These are phyloP conservation scores for Perizoma affinitatum DNA, from an alignment of 2,888 invertebrate genomes.

Conservation along the genomic window DNA sequence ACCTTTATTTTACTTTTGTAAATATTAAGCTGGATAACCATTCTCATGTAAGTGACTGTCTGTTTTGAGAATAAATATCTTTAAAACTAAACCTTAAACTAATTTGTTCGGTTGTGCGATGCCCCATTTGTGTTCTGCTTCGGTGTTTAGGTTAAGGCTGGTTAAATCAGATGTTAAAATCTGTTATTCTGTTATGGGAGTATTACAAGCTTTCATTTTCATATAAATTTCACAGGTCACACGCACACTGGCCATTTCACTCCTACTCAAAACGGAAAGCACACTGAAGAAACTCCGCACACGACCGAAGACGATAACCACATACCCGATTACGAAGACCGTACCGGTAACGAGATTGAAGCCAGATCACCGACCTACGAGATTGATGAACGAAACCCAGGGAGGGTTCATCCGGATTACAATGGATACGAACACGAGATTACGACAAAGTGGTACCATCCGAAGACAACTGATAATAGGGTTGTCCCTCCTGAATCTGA, in stretches of 20 bases:
- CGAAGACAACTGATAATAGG: conserved; percentile 75
- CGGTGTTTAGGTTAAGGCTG: no score
- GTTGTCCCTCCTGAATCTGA: conserved; percentile 78
- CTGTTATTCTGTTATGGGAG: neutral
- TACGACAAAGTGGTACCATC: conserved; percentile 78
- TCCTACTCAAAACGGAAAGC: conserved; percentile 59
- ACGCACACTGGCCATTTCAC: conserved; percentile 68
- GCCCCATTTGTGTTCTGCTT: no score
- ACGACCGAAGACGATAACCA: conserved; percentile 81
- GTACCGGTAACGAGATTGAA: conserved; percentile 64
- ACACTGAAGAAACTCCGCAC: conserved; percentile 64
- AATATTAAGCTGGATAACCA: no score
- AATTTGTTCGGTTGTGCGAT: no score
- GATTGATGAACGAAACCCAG: conserved; percentile 59
- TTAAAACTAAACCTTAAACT: no score
- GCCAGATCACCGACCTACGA: conserved; percentile 66
- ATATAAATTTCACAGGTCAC: conserved; percentile 54
- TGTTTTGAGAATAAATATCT: no score
- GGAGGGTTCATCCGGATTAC: conserved; percentile 66
- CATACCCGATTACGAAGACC: conserved; percentile 71
- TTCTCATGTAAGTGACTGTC: no score
- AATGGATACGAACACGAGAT: conserved; percentile 74
- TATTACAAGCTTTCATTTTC: no score
- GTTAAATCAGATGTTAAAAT: no score
- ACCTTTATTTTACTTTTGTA: no score